These are phyloP conservation scores for Cariama cristata DNA, from an alignment of 2,113 vertebrate species.

Conservation along the genomic window DNA sequence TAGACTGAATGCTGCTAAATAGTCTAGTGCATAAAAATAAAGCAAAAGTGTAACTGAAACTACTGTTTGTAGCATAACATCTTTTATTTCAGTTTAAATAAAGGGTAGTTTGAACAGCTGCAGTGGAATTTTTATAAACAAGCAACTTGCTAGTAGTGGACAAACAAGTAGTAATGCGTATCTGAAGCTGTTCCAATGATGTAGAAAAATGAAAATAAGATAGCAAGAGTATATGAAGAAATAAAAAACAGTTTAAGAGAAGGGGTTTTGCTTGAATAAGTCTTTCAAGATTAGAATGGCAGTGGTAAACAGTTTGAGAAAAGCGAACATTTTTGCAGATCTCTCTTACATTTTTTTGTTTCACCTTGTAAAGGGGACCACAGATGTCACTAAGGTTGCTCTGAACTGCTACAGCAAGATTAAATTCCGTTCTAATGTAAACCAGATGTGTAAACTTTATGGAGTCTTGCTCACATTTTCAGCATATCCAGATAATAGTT, in stretches of 20 bases:
- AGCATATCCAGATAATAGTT: neutral
- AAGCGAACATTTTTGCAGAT: neutral
- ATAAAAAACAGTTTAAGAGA: neutral
- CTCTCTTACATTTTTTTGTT: accelerated
- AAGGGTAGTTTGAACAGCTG: neutral
- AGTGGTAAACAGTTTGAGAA: neutral
- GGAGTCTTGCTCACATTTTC: neutral
- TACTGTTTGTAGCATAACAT: neutral
- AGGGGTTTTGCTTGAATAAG: neutral
- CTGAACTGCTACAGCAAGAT: neutral
- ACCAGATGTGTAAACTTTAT: neutral
- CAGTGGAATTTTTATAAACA: neutral
- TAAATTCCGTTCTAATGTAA: neutral
- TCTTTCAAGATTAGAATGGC: neutral
- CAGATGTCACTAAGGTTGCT: neutral
- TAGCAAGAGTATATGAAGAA: neutral
- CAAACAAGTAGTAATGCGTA: neutral
- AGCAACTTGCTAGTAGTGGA: neutral
- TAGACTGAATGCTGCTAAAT: neutral
- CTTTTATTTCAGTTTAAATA: neutral
- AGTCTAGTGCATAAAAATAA: neutral
- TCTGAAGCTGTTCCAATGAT: neutral
- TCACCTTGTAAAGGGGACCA: neutral
- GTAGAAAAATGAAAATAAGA: neutral
- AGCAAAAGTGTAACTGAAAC: neutral